Evolutionary conservation across 2,888 invertebrate genomes (phyloP).

Genomic region (Oscheius sp.): DNA sequence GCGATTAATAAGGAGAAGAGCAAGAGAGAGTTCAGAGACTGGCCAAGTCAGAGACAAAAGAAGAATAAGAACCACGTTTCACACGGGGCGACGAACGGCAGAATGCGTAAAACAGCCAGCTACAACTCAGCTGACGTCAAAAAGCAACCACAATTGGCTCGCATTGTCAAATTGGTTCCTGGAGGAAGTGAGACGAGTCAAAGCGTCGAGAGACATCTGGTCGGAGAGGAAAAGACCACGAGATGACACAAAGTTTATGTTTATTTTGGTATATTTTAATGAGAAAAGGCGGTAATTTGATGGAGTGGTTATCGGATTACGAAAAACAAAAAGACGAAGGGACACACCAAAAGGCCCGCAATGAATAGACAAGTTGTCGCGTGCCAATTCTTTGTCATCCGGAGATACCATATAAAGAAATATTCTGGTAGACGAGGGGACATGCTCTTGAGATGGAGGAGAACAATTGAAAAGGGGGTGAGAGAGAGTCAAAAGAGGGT

Average conservation of each 20-base stretch:
- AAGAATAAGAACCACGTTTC: constrained; percentile 5
- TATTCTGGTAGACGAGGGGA: too few species aligned
- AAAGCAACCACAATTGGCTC: constrained; percentile 15
- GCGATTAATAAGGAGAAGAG: neutral
- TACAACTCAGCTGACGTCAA: constrained; percentile 14
- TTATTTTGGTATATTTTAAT: neutral
- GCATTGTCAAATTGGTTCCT: constrained; percentile 23
- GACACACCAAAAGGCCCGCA: neutral
- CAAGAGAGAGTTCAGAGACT: neutral
- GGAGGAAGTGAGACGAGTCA: constrained; percentile 18
- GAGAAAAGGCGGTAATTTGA: constrained; percentile 1
- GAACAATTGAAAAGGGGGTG: too few species aligned
- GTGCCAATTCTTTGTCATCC: too few species aligned
- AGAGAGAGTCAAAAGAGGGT: too few species aligned
- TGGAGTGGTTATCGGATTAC: constrained; percentile 18
- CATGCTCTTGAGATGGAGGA: too few species aligned
- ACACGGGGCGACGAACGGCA: constrained; percentile 28
- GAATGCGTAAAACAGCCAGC: constrained; percentile 9
- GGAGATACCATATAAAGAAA: too few species aligned
- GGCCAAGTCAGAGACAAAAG: neutral
- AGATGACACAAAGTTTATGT: neutral
- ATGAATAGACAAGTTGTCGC: neutral
- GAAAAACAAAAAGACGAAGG: neutral
- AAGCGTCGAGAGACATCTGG: neutral
- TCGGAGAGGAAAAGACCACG: neutral